A percentile compares a stretch with the other conserved stretches of the same genome.
Conservation (phyloP, 2,888 invertebrate genomes). For the Catocala nupta region DNA sequence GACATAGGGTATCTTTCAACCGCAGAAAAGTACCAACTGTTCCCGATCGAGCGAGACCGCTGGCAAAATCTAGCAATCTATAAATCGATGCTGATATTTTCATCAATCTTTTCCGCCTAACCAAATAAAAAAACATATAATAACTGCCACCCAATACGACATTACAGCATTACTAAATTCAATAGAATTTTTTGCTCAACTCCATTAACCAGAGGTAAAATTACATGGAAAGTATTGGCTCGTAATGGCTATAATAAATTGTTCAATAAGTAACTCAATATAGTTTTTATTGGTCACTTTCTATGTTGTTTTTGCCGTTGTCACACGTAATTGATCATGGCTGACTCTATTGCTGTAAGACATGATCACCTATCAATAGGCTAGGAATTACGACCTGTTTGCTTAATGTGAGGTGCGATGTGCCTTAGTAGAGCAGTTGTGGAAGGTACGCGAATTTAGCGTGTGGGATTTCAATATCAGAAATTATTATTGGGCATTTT, state of each 20-base stretch:
- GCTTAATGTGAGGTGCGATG: not conserved
- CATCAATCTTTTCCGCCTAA: not conserved
- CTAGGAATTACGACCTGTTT: not conserved
- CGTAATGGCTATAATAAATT: conserved; percentile 45
- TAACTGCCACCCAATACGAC: conserved; percentile 10
- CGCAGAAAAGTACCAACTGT: too few relatives aligned
- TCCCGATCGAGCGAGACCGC: too few relatives aligned
- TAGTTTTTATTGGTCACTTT: conserved; percentile 46
- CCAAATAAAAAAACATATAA: conserved; percentile 2
- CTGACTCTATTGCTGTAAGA: conserved; percentile 19
- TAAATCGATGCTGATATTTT: not conserved
- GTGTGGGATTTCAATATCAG: too few relatives aligned
- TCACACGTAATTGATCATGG: conserved; percentile 49
- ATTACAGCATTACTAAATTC: conserved; percentile 17
- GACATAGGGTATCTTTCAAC: too few relatives aligned
- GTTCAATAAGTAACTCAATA: conserved; percentile 43
- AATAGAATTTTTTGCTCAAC: conserved; percentile 34
- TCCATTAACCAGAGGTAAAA: conserved; percentile 35
- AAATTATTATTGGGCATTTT: too few relatives aligned
- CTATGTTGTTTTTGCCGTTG: conserved; percentile 44
- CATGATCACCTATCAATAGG: too few relatives aligned
- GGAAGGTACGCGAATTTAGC: too few relatives aligned
- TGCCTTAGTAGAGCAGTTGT: too few relatives aligned
- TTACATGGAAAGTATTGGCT: conserved; percentile 43
- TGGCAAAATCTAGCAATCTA: too few relatives aligned